phyloP scores from a whole-genome alignment of 2,888 invertebrate species.

The Adela reaumurella region DNA sequence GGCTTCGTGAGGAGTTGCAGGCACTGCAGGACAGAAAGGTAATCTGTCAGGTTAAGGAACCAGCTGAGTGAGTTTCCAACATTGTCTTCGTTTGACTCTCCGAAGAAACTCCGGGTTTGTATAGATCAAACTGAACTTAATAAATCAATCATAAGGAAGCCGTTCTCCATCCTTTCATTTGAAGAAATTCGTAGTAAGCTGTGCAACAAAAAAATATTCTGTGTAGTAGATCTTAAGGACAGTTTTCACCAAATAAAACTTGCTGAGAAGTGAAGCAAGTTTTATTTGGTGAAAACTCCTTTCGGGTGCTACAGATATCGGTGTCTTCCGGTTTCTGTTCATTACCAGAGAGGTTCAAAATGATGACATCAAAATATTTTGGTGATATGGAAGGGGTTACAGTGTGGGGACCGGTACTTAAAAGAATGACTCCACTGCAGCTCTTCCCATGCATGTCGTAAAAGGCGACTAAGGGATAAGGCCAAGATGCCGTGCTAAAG shows the following conservation, averaged over 20 bases:
- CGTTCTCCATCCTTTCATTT: conserved; percentile 9
- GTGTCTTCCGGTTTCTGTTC: conserved; percentile 11
- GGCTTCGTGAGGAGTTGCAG: not conserved
- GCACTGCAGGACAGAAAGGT: not conserved
- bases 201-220: conserved; percentile 11
- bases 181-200: conserved; percentile 14
- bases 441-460: too few relatives aligned
- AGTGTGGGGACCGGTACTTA: too few relatives aligned
- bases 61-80: conserved; percentile 3
- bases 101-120: conserved; percentile 8
- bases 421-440: too few relatives aligned
- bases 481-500: too few relatives aligned
- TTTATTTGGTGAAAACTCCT: conserved; percentile 13
- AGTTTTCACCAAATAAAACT: conserved; percentile 14
- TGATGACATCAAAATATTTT: conserved; percentile 11
- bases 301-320: conserved; percentile 12
- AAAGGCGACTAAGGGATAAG: too few relatives aligned
- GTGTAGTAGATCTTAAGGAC: conserved; percentile 13
- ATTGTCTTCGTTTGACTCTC: conserved; percentile 3
- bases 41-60: not conserved
- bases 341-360: conserved; percentile 14
- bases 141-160: conserved; percentile 6
- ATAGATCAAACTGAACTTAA: conserved; percentile 10
- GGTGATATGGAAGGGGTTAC: conserved; percentile 11
- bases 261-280: conserved; percentile 8